Evolutionary conservation across 2,797 vertebrate species (phyloP).

Genomic region (Malurus splendens): DNA sequence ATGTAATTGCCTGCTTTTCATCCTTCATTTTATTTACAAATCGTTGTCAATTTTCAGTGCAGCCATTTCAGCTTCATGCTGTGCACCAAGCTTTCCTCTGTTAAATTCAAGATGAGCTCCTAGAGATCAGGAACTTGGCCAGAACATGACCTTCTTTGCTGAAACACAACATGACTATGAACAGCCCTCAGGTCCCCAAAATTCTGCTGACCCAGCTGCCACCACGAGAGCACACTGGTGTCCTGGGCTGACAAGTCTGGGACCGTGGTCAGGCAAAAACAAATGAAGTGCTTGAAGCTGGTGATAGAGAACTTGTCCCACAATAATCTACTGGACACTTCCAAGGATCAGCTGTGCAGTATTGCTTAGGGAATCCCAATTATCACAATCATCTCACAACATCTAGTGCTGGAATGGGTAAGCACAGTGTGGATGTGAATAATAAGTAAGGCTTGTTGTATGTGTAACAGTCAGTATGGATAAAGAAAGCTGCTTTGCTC

Average conservation of each 20-base stretch:
- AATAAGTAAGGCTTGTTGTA: not conserved
- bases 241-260: not conserved
- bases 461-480: not conserved
- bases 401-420: not conserved
- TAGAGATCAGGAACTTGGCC: not conserved
- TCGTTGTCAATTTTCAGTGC: not conserved
- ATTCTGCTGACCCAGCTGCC: not conserved
- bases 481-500: not conserved
- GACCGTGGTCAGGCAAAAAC: not conserved
- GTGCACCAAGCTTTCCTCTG: not conserved
- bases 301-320: not conserved
- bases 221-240: fast-evolving
- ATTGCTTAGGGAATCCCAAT: not conserved
- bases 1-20: not conserved
- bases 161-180: not conserved
- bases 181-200: not conserved
- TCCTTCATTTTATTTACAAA: not conserved
- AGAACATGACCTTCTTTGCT: fast-evolving
- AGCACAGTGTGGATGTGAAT: not conserved
- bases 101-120: not conserved
- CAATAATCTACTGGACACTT: not conserved
- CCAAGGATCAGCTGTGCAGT: no score
- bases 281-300: not conserved
- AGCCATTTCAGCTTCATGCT: not conserved
- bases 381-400: not conserved